Conservation (phyloP, 2,888 invertebrate genomes). For the Venustoraphidia nigricollis region DNA sequence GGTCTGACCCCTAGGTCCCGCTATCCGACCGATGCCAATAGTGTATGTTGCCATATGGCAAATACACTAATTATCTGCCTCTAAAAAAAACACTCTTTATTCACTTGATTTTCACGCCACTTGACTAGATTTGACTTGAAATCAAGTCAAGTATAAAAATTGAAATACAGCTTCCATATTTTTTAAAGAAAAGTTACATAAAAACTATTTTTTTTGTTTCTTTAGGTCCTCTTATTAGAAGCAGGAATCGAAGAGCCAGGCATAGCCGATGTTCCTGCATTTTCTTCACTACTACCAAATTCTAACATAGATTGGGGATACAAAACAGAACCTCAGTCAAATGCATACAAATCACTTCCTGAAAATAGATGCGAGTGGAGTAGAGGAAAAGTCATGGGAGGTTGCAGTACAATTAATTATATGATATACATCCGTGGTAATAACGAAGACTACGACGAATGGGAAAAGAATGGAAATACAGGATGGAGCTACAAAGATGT, state of each 20-base stretch:
- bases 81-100: no score
- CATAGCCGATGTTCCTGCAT: conserved; percentile 46
- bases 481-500: conserved; percentile 5
- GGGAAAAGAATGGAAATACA: conserved; percentile 2
- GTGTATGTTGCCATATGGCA: no score
- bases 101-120: no score
- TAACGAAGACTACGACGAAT: background rate
- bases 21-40: no score
- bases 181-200: no score
- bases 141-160: no score
- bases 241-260: conserved; percentile 52
- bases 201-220: conserved; percentile 5
- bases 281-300: conserved; percentile 61
- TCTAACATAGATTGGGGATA: conserved; percentile 53
- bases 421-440: background rate
- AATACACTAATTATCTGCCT: no score
- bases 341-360: conserved; percentile 46
- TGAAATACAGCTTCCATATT: no score
- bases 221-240: conserved; percentile 44
- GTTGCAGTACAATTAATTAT: background rate
- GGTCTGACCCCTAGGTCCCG: no score
- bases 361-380: conserved; percentile 76
- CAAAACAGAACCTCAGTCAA: conserved; percentile 28
- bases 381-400: conserved; percentile 46
- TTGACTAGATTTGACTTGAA: no score